Base-by-base conservation (phyloP, 2,888 invertebrate species). In the Epistrophella euchroma region DNA sequence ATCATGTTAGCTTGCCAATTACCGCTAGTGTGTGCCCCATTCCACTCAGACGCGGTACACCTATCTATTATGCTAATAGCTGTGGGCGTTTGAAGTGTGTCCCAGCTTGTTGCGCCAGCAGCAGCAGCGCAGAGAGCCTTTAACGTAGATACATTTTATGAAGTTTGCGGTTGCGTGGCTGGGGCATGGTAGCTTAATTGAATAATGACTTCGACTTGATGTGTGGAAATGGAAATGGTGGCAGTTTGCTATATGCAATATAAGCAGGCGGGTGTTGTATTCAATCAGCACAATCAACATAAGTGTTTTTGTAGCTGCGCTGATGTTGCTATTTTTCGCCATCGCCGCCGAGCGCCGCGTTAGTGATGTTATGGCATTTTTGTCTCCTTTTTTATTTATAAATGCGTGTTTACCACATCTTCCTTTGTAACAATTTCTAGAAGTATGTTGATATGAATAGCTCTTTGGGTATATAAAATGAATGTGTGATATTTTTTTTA, bases 251-350 rank as follows among this genome's bases (percentile, higher is more conserved):
- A 25, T 60, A 52, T 74, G 40, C 43, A 60, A 40, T 70, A 32
- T 68, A 56, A 56, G 55, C 73, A 64, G 79, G 79, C 84, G 85
- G 85, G 76, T 73, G 86, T 74, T 77, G 64, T 81, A 74, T 82
- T 86, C 82, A 86, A 86, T 86, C 86, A 82, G 73, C 86, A 86
- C 86, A 86, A 82, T 86, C 82, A 86, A 82, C 82, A 74, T 64
- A 58, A 77, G 62, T 43, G 75, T 43, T 37, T 45, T 76, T 64
- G 6, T 52, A 28, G 43, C n/a, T 50, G 71, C n/a, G 71, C n/a
- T 66, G 35, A 25, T 74, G 62, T 43, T 55, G 25, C 52, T 28
- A 28, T 52, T 52, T 52, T 52, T 7, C n/a, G 50, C 9, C 11
- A 47, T 22, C 13, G 47, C 13, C 13, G 3, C 15, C 25, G n/a